Percentiles rank a stretch among this genome's conserved stretches.
Evolutionary conservation across 2,113 vertebrate genomes (phyloP).

Genomic region (Ageneiosus marmoratus): DNA sequence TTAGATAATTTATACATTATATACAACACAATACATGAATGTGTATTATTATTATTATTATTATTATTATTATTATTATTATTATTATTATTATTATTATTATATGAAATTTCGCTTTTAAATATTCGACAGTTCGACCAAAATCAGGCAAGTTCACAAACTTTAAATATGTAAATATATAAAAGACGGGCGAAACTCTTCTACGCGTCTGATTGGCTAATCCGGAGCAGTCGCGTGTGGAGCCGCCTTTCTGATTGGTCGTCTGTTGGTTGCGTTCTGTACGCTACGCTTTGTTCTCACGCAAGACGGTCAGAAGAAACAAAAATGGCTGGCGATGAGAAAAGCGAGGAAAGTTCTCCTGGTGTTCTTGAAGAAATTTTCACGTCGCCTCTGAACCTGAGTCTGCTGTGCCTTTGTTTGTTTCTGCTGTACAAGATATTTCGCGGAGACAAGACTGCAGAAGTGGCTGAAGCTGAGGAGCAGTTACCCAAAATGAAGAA

Average conservation of each 20-base stretch:
- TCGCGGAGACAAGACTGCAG: constrained; percentile 79
- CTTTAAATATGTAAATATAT: background rate
- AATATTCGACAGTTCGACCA: background rate
- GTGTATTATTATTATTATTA: no score
- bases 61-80: no score
- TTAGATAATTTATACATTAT: no score
- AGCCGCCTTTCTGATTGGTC: constrained; percentile 44
- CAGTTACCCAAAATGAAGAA: constrained; percentile 82
- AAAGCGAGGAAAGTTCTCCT: constrained; percentile 67
- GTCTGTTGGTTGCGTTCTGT: background rate
- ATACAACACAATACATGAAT: no score
- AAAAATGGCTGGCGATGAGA: constrained; percentile 77
- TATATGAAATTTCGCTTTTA: background rate
- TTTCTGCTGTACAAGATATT: constrained; percentile 92
- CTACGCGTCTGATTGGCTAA: constrained; percentile 35
- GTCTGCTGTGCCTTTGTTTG: constrained; percentile 85
- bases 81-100: no score
- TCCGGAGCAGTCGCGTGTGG: background rate
- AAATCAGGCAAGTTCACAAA: background rate
- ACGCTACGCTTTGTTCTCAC: constrained; percentile 1
- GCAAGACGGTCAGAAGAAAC: constrained; percentile 28
- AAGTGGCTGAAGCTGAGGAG: constrained; percentile 66
- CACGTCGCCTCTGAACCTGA: constrained; percentile 88
- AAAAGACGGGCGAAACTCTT: background rate
- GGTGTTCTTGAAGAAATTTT: constrained; percentile 87